phyloP scores from a whole-genome alignment of 2,888 invertebrate genomes.

The Dasysyrphus tricinctus region DNA sequence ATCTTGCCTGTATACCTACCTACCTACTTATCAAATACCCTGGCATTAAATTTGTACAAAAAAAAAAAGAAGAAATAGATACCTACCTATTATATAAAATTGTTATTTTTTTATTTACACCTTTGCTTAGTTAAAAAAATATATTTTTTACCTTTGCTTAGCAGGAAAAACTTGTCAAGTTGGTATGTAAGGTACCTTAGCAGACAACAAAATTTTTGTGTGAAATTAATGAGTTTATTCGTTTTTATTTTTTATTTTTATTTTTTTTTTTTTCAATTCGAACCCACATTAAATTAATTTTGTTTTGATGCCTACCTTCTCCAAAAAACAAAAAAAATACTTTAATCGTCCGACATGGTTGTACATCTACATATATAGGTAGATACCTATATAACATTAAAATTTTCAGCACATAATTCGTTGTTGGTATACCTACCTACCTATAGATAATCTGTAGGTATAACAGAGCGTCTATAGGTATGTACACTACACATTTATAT shows the following conservation, averaged over 20 bases:
- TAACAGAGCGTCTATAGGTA: not conserved
- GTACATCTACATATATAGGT: not conserved
- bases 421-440: constrained; percentile 1
- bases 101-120: too few relatives aligned
- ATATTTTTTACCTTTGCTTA: too few relatives aligned
- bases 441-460: not conserved
- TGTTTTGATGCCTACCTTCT: constrained; percentile 35
- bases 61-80: not conserved
- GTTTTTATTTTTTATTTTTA: not conserved
- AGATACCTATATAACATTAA: not conserved
- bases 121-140: too few relatives aligned
- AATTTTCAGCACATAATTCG: constrained; percentile 6
- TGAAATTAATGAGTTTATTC: constrained; percentile 3
- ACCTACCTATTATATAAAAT: too few relatives aligned
- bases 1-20: not conserved
- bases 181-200: not conserved
- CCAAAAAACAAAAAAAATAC: constrained; percentile 2
- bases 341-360: constrained; percentile 4
- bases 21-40: constrained; percentile 3
- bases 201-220: constrained; percentile 7
- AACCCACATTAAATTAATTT: constrained; percentile 32
- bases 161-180: not conserved
- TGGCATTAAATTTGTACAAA: not conserved
- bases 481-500: not conserved
- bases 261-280: not conserved